phyloP scores from a whole-genome alignment of 2,888 invertebrate species.

The Aspidiotus destructor region DNA sequence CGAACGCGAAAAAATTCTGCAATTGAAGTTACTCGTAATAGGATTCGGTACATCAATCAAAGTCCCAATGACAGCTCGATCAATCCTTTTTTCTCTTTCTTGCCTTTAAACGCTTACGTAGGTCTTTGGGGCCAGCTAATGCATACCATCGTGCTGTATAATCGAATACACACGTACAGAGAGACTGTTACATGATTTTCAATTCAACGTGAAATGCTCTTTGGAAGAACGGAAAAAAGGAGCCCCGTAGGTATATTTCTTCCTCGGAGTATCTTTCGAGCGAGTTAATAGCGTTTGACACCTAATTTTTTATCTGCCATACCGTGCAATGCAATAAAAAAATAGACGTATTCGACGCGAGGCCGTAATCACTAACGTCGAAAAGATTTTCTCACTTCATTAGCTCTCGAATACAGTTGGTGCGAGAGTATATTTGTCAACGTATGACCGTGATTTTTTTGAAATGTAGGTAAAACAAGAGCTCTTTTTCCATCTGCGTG shows the following conservation, averaged over 20 bases:
- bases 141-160: not conserved
- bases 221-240: not conserved
- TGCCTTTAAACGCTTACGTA: not conserved
- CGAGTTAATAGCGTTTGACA: constrained; percentile 1
- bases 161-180: not conserved
- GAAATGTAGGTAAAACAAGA: too few relatives aligned
- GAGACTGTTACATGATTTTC: constrained; percentile 11
- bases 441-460: too few relatives aligned
- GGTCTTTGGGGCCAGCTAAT: too few relatives aligned
- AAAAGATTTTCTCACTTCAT: not conserved
- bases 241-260: not conserved
- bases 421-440: too few relatives aligned
- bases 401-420: not conserved
- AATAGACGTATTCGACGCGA: not conserved
- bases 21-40: constrained; percentile 10
- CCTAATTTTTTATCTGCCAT: not conserved
- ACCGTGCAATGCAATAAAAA: not conserved
- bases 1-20: not conserved
- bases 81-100: not conserved
- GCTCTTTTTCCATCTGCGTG: too few relatives aligned
- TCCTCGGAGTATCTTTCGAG: not conserved
- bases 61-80: constrained; percentile 14
- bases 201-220: constrained; percentile 1
- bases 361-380: not conserved
- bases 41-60: constrained; percentile 15